Evolutionary conservation across 2,888 invertebrate species (phyloP).

Genomic region (Nudaria mundana): DNA sequence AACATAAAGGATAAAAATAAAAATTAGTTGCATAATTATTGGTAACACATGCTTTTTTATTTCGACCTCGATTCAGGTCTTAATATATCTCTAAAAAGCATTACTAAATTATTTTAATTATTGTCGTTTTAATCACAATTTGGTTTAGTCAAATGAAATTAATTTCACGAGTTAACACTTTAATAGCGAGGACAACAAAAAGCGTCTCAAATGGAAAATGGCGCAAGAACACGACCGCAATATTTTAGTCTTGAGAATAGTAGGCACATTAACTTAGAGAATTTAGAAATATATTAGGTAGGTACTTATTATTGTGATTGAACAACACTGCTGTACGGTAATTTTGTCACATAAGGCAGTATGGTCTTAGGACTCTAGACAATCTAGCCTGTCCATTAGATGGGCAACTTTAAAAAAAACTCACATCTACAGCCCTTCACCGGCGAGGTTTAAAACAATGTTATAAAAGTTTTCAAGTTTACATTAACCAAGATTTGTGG

Average conservation of each 20-base stretch:
- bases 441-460: too few relatives aligned
- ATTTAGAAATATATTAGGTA: slow-evolving; percentile 25
- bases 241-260: slow-evolving; percentile 16
- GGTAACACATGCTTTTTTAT: background rate
- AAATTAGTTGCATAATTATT: slow-evolving; percentile 14
- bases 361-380: too few relatives aligned
- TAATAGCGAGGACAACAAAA: slow-evolving; percentile 21
- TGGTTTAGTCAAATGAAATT: slow-evolving; percentile 14
- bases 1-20: slow-evolving; percentile 8
- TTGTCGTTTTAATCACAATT: slow-evolving; percentile 9
- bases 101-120: background rate
- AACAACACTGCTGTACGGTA: too few relatives aligned
- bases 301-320: too few relatives aligned
- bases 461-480: too few relatives aligned
- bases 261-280: slow-evolving; percentile 7
- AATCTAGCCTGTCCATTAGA: too few relatives aligned
- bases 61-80: slow-evolving; percentile 11
- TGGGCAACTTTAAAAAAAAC: too few relatives aligned
- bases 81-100: background rate
- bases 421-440: too few relatives aligned
- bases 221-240: slow-evolving; percentile 24
- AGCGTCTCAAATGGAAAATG: slow-evolving; percentile 23
- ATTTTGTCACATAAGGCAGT: too few relatives aligned
- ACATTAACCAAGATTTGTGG: too few relatives aligned
- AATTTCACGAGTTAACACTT: slow-evolving; percentile 27